Evolutionary conservation across 2,797 vertebrate genomes (phyloP).

Genomic region (Coracias cyanogaster): DNA sequence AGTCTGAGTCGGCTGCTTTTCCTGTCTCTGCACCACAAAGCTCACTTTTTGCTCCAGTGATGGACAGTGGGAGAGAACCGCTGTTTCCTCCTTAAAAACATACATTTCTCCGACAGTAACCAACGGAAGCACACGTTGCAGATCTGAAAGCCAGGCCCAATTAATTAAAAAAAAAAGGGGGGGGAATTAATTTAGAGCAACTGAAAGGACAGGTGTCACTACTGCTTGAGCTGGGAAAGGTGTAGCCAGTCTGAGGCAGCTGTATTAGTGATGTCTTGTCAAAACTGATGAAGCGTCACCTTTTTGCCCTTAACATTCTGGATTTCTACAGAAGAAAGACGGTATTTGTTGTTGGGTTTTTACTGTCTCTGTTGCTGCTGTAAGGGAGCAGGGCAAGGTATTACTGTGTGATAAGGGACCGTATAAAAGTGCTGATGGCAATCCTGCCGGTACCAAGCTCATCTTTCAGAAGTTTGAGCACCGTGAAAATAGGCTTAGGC

Average conservation of each 20-base stretch:
- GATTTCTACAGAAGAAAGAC: background rate
- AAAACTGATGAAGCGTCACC: background rate
- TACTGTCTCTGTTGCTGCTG: background rate
- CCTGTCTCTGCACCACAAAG: background rate
- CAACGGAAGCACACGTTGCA: rapidly evolving
- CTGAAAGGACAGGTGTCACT: background rate
- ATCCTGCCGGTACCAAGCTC: background rate
- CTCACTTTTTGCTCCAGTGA: background rate
- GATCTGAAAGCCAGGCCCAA: background rate
- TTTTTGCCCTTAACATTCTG: background rate
- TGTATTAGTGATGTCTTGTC: background rate
- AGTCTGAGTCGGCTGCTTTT: background rate
- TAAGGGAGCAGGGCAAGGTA: background rate
- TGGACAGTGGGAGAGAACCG: background rate
- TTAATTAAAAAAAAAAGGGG: background rate
- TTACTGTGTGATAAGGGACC: background rate
- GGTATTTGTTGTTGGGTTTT: background rate
- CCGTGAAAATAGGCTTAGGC: background rate
- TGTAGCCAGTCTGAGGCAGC: background rate
- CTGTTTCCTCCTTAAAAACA: background rate
- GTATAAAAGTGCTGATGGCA: background rate
- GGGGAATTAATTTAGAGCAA: background rate
- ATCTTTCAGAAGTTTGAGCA: background rate
- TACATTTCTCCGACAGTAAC: background rate
- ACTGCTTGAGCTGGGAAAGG: background rate